Evolutionary conservation across 2,113 vertebrate species (phyloP), one percentile per base, ranked within the genome.

Genomic region (Tachysurus fulvidraco): DNA sequence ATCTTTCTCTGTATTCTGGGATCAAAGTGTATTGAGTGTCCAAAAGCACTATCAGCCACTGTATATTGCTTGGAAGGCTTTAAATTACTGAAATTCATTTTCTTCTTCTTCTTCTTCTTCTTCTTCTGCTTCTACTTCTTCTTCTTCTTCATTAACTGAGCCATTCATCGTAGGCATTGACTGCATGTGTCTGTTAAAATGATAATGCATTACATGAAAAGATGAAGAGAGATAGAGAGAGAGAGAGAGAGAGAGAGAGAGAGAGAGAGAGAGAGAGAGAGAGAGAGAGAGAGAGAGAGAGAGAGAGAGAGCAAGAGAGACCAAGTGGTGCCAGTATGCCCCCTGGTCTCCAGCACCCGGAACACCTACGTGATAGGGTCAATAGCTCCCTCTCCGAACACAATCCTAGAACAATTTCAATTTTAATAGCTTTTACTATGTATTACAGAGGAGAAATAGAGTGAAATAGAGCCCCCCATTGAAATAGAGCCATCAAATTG

Each of bases 381-480:
- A 96, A 95, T 93, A 95, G 95, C 95, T 94, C 91, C 92, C 94
- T 93, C 92, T 94, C 94, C 92, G 92, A 95, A 96, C 96, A 95
- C 96, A 94, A 95, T 96, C 97, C 96, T 97, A 97, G 96, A 99
- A 99, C 97, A 99, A 98, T 99, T 98, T 99, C 96, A 97, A 97
- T 98, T 98, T 99, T 98, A 99, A 99, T 99, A 97, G 97, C 96
- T 98, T 99, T 98, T 97, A 99, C 97, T 97, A 96, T 97, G 97
- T 98, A 97, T 97, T 96, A 97, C 96, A 96, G 96, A 95, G 91
- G 94, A 87, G 79, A 71, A 87, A 57, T 36, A 80, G 28, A 41
- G 77, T 78, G 78, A 59, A 41, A 80, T 60, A 60, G 78, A 59
- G 78, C 17, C 54, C 17, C 4, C 52, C 25, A 96, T 96, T 97